Evolutionary conservation across 2,797 vertebrate species (phyloP), one percentile per base, ranked within the genome.

Genomic region (Alouatta caraya): DNA sequence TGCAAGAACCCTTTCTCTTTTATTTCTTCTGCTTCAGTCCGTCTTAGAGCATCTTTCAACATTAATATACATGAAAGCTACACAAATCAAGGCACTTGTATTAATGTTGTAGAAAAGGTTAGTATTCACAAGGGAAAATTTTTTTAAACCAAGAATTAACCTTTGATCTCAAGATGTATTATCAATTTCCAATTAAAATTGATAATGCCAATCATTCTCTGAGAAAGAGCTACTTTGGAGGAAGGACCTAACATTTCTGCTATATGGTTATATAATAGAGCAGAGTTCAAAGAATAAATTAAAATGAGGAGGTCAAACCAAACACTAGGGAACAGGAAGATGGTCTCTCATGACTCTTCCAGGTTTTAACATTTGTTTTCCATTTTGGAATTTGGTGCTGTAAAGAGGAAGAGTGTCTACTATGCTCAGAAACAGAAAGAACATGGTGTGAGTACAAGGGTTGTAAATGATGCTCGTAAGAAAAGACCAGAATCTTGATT

Each of bases 401-500:
- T 86, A 86, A 73, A n/a, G 24, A n/a, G 28, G 19, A 95, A 37
- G 44, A 84, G 46, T 39, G 21, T 50, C 80, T 73, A 1, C 57
- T 88, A 19, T 48, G 17, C 37, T 64, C 90, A 93, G 52, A 57
- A 28, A 67, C 30, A 39, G 42, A 61, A 42, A 90, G n/a, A 90
- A 91, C 6, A 57, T 80, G 37, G 28, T 92, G 5, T 96, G 72
- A 55, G 46, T 50, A 85, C 37, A 72, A 39, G 81, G 30, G 57
- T 79, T 80, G 28, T 79, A 88, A 88, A 88, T 11, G 21, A 15
- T 76, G 28, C 81, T 94, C 78, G 85, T 42, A 86, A 94, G 30
- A 75, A 94, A 88, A 88, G 37, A n/a, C 39, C 42, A 59, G 52
- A 81, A 52, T 93, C 76, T 93, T 97, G 52, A 17, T 80, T 94